Evolutionary conservation across 30 jellyfish, hydroid and myxozoan genomes (phyloP), one percentile per base, ranked within the genome.

Genomic region (Hydractinia echinata): DNA sequence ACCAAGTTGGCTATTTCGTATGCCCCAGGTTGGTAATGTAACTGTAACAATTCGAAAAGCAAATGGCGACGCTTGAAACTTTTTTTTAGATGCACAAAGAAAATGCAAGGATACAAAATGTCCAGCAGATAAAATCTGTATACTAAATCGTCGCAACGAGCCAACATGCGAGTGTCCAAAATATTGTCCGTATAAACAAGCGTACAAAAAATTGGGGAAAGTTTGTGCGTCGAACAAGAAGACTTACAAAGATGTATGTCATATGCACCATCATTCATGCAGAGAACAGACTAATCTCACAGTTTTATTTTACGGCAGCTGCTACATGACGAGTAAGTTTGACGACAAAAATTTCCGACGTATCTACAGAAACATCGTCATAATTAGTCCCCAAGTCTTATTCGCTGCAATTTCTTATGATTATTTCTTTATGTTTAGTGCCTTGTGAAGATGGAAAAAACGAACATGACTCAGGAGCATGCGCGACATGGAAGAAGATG

Each of bases 191-290:
- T 53, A 77, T 55, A 77, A 77, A 61, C 61, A 77, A 13, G 76
- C 56, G 62, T 77, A 77, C 50, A 30, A 77, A 19, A n/a, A 13
- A 30, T 14, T 77, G 10, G 85, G 85, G 51, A 53, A 44, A 16
- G 85, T 77, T 3, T 77, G 85, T 49, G 85, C 72, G n/a, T 44
- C 85, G 66, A 55, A 77, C n/a, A 76, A 58, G 8, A 77, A 77
- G 51, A 77, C 85, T 15, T 77, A 77, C 30, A 77, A 77, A 77
- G 85, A 77, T 61, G 56, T 44, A 4, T 77, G 85, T 53, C 85
- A 77, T 55, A 60, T 77, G 56, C 85, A 54, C 18, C 78, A 10
- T 55, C 85, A 77, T 77, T 30, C 76, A 14, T 77, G 85, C 51
- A 60, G 85, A 55, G 85, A 77, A 30, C 60, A 55, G 4, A 44